phyloP scores from a whole-genome alignment of 2,797 vertebrate genomes.

The Hoplostethus atlanticus region DNA sequence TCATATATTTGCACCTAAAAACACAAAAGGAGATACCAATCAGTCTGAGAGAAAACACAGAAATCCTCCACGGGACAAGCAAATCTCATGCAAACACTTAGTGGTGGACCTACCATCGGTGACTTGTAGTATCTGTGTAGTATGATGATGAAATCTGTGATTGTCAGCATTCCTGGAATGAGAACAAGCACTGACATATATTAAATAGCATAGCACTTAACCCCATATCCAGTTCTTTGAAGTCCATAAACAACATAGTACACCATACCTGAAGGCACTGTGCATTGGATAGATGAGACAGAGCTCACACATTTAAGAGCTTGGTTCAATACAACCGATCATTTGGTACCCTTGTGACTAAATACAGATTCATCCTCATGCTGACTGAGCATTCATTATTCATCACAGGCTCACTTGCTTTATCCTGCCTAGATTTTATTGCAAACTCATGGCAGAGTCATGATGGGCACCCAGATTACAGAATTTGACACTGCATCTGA shows the following conservation, averaged over 20 bases:
- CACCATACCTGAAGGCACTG: constrained; percentile 12
- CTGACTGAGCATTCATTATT: constrained; percentile 72
- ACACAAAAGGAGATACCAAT: background rate
- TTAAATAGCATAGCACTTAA: background rate
- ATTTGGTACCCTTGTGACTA: background rate
- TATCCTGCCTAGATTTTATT: constrained; percentile 28
- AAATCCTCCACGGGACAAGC: background rate
- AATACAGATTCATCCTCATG: constrained; percentile 38
- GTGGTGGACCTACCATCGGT: constrained; percentile 89
- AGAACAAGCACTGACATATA: constrained; percentile 30
- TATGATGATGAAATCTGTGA: constrained; percentile 99
- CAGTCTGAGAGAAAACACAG: background rate
- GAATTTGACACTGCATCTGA: background rate
- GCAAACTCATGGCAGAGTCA: too few species aligned
- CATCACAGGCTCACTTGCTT: constrained; percentile 55
- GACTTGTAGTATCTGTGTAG: constrained; percentile 99
- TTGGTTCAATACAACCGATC: constrained; percentile 53
- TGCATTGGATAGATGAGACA: constrained; percentile 33
- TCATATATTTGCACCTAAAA: constrained; percentile 98
- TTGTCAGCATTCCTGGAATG: constrained; percentile 96
- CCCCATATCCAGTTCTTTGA: background rate
- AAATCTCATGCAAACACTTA: background rate
- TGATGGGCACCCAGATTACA: too few species aligned
- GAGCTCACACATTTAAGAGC: constrained; percentile 17
- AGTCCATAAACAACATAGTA: constrained; percentile 5